phyloP scores from a whole-genome alignment of 2,888 invertebrate genomes.

The Elysia crispata region DNA sequence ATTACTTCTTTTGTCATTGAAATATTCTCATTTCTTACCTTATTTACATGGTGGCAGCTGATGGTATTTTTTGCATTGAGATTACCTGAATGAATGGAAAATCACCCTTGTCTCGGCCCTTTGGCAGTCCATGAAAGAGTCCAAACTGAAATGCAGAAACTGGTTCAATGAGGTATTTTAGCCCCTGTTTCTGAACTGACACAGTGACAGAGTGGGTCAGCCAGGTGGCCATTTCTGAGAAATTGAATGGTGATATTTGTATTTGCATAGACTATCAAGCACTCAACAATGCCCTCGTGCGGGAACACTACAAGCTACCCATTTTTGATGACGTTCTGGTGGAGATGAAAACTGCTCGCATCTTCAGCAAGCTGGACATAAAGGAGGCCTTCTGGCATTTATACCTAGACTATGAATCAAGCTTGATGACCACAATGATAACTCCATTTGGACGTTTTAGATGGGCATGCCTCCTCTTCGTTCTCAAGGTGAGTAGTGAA shows the following conservation, averaged over 20 bases:
- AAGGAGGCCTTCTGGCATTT: conserved; percentile 58
- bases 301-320: conserved; percentile 53
- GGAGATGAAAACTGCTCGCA: conserved; percentile 46
- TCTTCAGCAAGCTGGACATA: conserved; percentile 53
- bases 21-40: too few relatives aligned
- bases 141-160: neutral
- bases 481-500: conserved; percentile 47
- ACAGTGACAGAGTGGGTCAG: conserved; percentile 5
- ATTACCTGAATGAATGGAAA: too few relatives aligned
- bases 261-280: neutral
- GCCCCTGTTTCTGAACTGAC: neutral
- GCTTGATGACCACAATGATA: neutral
- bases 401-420: conserved; percentile 47
- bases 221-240: neutral
- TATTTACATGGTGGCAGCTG: too few relatives aligned
- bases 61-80: too few relatives aligned
- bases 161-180: neutral
- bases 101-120: too few relatives aligned
- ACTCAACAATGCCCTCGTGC: conserved; percentile 18
- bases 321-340: conserved; percentile 57
- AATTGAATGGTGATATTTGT: neutral
- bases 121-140: neutral
- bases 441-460: neutral
- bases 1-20: too few relatives aligned
- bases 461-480: neutral